phyloP scores from a whole-genome alignment of 2,888 invertebrate genomes.

The Lasioglossum malachurum region DNA sequence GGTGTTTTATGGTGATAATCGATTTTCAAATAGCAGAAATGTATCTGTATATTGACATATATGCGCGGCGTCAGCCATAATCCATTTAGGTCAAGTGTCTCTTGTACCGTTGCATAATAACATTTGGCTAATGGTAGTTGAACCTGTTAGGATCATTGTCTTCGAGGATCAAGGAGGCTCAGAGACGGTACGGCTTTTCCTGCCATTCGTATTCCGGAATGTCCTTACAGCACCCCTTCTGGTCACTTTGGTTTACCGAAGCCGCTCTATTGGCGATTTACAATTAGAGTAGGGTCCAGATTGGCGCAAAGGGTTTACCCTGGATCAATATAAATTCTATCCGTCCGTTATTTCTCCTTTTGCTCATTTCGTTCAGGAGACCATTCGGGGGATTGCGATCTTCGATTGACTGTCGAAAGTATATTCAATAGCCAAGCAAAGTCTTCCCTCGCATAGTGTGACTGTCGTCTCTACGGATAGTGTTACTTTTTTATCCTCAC shows the following conservation, averaged over 20 bases:
- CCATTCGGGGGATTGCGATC: neutral
- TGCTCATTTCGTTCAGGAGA: neutral
- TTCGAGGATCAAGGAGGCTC: conserved; percentile 18
- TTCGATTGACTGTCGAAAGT: neutral
- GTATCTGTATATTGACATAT: conserved; percentile 22
- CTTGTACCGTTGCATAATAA: conserved; percentile 48
- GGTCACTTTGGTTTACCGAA: neutral
- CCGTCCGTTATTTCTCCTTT: neutral
- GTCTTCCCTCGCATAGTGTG: too few species aligned
- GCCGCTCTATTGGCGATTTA: conserved; percentile 16
- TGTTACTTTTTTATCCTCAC: too few species aligned
- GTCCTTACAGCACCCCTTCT: neutral
- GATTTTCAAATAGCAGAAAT: conserved; percentile 42
- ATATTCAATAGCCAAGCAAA: neutral
- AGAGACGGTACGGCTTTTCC: conserved; percentile 9
- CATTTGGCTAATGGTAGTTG: conserved; percentile 37
- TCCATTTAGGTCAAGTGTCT: conserved; percentile 47
- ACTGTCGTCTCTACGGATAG: too few species aligned
- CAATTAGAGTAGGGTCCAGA: neutral
- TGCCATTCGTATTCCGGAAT: conserved; percentile 24
- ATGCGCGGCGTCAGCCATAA: conserved; percentile 13
- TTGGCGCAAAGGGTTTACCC: neutral
- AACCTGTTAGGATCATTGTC: conserved; percentile 46
- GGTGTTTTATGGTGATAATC: conserved; percentile 35
- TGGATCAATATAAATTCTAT: neutral